Evolutionary conservation across 2,797 vertebrate genomes (phyloP).

Genomic region (Mormyrus hasselquistii): DNA sequence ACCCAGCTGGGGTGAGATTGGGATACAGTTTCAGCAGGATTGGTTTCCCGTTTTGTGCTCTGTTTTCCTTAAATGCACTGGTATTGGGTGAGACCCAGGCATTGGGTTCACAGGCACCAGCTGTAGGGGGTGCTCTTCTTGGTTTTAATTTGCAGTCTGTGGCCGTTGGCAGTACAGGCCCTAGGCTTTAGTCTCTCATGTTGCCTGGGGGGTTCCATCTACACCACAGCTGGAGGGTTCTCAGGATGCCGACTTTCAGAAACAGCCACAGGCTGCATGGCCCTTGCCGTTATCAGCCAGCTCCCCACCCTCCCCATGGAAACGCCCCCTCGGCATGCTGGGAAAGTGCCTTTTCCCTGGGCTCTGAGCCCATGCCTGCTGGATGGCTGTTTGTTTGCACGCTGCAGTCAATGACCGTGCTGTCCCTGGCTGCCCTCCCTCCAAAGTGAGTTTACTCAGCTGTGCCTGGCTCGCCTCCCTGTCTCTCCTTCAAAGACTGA

Average conservation of each 20-base stretch:
- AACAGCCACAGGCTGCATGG: not conserved
- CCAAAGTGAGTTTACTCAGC: slow-evolving; percentile 10
- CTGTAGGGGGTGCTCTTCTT: not conserved
- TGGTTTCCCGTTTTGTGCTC: not conserved
- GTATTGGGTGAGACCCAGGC: not conserved
- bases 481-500: slow-evolving; percentile 5
- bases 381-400: not conserved
- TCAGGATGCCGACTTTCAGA: not conserved
- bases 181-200: not conserved
- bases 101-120: not conserved
- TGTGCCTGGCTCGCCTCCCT: not conserved
- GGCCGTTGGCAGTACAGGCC: not conserved
- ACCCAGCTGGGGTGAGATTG: not conserved
- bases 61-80: not conserved
- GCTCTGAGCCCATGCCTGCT: not conserved
- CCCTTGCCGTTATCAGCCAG: not conserved
- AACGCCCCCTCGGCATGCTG: not conserved
- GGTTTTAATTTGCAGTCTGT: not conserved
- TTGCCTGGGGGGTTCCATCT: not conserved
- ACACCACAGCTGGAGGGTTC: not conserved
- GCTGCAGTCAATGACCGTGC: not conserved
- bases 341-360: not conserved
- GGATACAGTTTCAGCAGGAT: not conserved
- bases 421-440: not conserved
- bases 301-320: not conserved